Conservation (phyloP, 2,113 vertebrate genomes). For the Saccopteryx bilineata region DNA sequence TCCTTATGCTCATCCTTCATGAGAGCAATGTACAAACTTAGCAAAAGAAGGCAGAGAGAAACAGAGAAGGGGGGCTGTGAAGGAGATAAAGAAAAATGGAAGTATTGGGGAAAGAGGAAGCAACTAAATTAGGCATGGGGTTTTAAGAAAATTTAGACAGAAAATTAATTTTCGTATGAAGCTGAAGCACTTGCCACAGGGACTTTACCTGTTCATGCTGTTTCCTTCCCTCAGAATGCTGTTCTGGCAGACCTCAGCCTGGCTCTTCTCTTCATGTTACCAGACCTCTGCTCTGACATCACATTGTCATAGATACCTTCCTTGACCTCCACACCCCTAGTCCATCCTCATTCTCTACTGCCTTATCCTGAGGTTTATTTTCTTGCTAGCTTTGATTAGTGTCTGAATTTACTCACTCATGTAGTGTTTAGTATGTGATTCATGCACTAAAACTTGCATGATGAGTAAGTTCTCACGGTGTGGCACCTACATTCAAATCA, state of each 20-base stretch:
- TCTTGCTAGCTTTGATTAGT: background rate
- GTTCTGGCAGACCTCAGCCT: background rate
- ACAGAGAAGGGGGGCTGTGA: background rate
- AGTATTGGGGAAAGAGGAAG: background rate
- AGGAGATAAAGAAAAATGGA: background rate
- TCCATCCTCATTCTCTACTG: too few species aligned
- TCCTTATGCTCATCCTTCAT: background rate
- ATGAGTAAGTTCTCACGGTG: background rate
- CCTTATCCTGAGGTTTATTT: background rate
- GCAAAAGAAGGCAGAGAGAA: background rate
- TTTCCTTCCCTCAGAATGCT: background rate
- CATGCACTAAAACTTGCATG: background rate
- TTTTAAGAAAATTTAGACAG: background rate
- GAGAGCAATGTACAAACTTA: background rate
- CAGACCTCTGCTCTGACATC: background rate
- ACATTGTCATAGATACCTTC: background rate
- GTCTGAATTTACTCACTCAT: background rate
- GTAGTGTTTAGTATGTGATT: background rate
- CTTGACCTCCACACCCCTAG: background rate
- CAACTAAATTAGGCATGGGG: background rate
- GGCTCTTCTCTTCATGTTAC: background rate
- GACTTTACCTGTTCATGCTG: background rate
- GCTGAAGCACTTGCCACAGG: background rate
- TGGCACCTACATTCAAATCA: background rate
- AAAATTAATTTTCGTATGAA: background rate